Base-by-base conservation (phyloP, 2,888 invertebrate genomes). In the Aproaerema taeniolella region DNA sequence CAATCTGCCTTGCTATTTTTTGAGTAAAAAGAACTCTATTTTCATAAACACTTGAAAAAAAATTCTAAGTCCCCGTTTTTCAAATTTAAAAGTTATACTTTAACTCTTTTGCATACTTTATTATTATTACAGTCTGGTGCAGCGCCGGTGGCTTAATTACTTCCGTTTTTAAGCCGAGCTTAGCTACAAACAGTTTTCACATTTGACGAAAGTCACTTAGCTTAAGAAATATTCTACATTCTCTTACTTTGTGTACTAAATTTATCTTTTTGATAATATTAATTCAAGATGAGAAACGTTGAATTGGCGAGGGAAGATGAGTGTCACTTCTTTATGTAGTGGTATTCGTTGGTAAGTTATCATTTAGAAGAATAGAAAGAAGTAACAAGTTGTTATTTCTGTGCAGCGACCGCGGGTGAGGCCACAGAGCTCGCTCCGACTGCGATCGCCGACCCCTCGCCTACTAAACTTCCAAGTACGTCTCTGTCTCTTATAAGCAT, bases 391-490 rank as follows among this genome's bases (percentile, higher is more conserved):
- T 72, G 67, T 81, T 82, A 61, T 85, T 85, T 86, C 61, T 86
- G 82, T 83, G 77, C 87, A 87, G 87, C 75, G 73, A 69, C 67
- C 75, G 83, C 73, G 67, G 79, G 66, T 53, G 80, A 76, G 64
- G 58, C 70, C 60, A 63, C 74, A 80, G 81, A 81, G 67, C 67
- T 79, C 83, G 75, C 81, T 80, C 65, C 79, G 76, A 72, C 82
- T 64, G 65, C 83, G 72, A 82, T 82, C 73, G 85, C 87, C 61
- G 88, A 87, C 59, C 78, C 83, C 72, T 72, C 88, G 80, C 88
- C 88, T 64, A 88, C 89, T 88, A 89, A 88, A 75, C 79, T 81
- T 72, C 88, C 89, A 89, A 89, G 89, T 89, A 89, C 73, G 89
- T 89, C 72, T 63, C 34, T 40, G 30, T 6, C 20, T 28, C 14